A percentile compares a stretch with the other conserved stretches of the same genome.
Evolutionary conservation across 2,113 vertebrate species (phyloP).

Genomic region (Suricata suricatta): DNA sequence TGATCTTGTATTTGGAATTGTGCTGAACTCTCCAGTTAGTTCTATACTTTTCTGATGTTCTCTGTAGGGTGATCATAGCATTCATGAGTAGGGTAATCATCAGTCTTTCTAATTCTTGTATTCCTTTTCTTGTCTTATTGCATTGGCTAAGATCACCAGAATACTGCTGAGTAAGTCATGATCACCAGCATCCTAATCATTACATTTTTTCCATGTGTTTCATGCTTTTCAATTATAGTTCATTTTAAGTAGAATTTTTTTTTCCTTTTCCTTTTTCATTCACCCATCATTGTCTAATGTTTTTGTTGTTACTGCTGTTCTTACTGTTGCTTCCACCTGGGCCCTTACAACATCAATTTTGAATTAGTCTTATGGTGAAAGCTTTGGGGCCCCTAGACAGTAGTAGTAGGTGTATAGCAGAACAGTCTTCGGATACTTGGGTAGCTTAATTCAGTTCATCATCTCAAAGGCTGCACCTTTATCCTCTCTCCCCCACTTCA

Average conservation of each 20-base stretch:
- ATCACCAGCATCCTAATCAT: background rate
- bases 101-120: background rate
- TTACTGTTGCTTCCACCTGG: background rate
- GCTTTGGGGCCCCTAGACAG: background rate
- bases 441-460: background rate
- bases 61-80: background rate
- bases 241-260: background rate
- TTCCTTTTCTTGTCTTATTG: conserved; percentile 11
- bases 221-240: background rate
- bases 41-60: background rate
- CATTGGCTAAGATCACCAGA: background rate
- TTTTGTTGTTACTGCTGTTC: background rate
- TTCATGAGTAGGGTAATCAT: background rate
- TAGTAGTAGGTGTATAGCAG: background rate
- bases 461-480: background rate
- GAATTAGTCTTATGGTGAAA: background rate
- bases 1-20: background rate
- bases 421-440: background rate
- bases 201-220: background rate
- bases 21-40: background rate
- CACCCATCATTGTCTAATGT: background rate
- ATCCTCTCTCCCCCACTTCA: background rate
- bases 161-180: background rate
- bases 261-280: background rate
- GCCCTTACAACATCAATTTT: background rate